A percentile compares a stretch with the other conserved stretches of the same genome.
phyloP scores from a whole-genome alignment of 2,888 invertebrate genomes.

The Sericinus montela region DNA sequence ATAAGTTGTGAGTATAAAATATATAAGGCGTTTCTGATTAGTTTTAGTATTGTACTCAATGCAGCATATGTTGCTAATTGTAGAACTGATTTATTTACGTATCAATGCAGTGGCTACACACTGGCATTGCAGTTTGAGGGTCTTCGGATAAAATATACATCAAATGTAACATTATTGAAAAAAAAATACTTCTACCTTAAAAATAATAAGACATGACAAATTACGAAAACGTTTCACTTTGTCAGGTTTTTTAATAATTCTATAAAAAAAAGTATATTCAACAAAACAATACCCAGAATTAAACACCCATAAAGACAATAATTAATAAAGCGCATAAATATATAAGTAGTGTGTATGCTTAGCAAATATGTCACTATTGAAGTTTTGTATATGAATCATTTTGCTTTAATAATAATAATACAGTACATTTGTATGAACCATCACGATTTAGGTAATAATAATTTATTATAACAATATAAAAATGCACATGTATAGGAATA shows the following conservation, averaged over 20 bases:
- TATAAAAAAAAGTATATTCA: too few relatives aligned
- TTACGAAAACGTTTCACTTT: too few relatives aligned
- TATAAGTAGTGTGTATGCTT: too few relatives aligned
- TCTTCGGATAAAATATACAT: conserved; percentile 18
- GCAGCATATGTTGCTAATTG: neutral
- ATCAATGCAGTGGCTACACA: conserved; percentile 1
- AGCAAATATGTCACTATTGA: too few relatives aligned
- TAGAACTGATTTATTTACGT: neutral
- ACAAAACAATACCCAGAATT: too few relatives aligned
- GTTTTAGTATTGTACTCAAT: neutral
- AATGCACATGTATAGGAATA: conserved; percentile 6
- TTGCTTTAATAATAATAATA: too few relatives aligned
- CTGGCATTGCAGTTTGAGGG: neutral
- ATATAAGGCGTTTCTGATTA: neutral
- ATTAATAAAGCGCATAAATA: too few relatives aligned
- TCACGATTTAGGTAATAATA: neutral
- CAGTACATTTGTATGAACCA: neutral
- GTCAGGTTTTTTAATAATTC: too few relatives aligned
- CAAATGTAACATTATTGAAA: conserved; percentile 9
- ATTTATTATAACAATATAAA: neutral
- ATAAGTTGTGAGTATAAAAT: conserved; percentile 1
- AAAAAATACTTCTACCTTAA: neutral
- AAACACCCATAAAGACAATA: too few relatives aligned
- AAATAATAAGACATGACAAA: too few relatives aligned
- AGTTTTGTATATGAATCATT: too few relatives aligned